Evolutionary conservation across 2,113 vertebrate species (phyloP), one percentile per base, ranked within the genome.

Genomic region (Lutjanus erythropterus): DNA sequence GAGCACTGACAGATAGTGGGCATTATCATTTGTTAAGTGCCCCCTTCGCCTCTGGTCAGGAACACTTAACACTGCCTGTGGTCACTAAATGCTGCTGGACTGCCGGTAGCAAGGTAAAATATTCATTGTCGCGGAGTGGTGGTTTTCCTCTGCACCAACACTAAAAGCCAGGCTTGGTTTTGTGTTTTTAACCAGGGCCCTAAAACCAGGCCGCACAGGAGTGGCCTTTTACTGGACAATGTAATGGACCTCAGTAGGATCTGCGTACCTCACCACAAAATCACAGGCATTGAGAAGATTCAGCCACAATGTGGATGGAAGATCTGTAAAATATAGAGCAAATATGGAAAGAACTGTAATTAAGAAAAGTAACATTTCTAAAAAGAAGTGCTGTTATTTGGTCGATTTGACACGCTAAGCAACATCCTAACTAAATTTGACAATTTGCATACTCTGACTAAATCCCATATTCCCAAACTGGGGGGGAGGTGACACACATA

Each of bases 11-110:
- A 93, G 92, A 93, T 93, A 91, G 92, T 89, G 93, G 94, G 94
- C 94, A 95, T 94, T 91, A 94, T 93, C 90, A 93, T 94, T 95
- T 95, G 95, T 95, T 96, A 96, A 96, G 95, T 95, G 94, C 93
- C 93, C 92, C 88, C 88, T 93, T 91, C 56, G 92, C 91, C 93
- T 93, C 92, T 94, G 94, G 95, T 92, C 94, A 95, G 92, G 87
- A 95, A 94, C 95, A 95, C 95, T 96, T 96, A 95, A 95, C 94
- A 92, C 87, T 86, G 91, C 90, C 92, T 95, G 95, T 94, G 95
- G 95, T 95, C 93, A 91, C 91, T 95, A 93, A 94, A 92, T 91
- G 92, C 92, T 87, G 84, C 88, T 59, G 91, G 92, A 93, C 90
- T 93, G 94, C 93, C 92, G 86, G 92, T 92, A 93, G 93, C 75